Base-by-base conservation (phyloP, 2,888 invertebrate species). In the Cheilosia soror region DNA sequence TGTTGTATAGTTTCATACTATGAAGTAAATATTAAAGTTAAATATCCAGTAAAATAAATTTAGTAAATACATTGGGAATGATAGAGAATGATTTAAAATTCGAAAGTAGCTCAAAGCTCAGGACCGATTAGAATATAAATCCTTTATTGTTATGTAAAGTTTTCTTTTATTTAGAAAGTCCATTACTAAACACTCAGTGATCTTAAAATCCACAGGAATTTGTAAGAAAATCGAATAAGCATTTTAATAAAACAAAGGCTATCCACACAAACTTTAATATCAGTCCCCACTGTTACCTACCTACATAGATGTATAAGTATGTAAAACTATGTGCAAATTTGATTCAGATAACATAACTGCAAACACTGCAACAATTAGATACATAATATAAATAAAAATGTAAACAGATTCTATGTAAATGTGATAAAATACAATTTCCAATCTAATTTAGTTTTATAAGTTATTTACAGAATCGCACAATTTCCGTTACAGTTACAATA, bases 1-100 rank as follows among this genome's bases (percentile, higher is more conserved):
- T 82, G 81, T 86, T 86, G 71, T 81, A 81, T 72, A 37, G 37
- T 72, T 75, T 78, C 82, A 47, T 75, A 75, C 69, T 66, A 66
- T 62, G 71, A 78, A 69, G n/a, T 81, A 66, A 62, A 40, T 20
- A 58, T 81, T 53, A 72, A 69, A 81, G 68, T 81, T 82, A 65
- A 73, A 57, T 57, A 73, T 44, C 13, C 57, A 65, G 47, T 42
- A 51, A 65, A 37, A 72, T 25, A 57, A 57, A 57, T 53, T n/a
- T n/a, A n/a, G 13, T 29, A 42, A 5, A 27, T 11, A 47, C 6
- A 47, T n/a, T 15, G 20, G 2, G 7, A 20, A 7, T 2, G 2
- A 47, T 27, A 27, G 27, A 4, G 51, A 51, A 27, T 51, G 11
- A 27, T 11, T 13, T 11, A 5, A 4, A 5, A n/a, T 27, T 11